Percentiles rank a stretch among this genome's conserved stretches.
Conservation (phyloP, 1,140 invertebrate genomes). For the Apolygus lucorum region DNA sequence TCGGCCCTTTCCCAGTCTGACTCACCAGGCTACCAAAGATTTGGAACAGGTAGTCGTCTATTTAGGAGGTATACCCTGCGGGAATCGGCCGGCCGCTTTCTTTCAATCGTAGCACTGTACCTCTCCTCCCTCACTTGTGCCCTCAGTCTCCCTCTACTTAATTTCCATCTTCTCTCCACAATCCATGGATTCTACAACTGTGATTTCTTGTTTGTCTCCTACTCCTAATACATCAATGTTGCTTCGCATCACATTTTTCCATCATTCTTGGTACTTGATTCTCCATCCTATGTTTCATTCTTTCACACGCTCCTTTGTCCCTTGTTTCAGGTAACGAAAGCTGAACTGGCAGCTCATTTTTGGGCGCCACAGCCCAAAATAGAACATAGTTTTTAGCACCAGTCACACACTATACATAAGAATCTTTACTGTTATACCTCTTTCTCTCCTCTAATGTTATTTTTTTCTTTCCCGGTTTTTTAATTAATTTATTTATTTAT, state of each 20-base stretch:
- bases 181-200: too few relatives aligned
- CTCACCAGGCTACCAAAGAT: too few relatives aligned
- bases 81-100: too few relatives aligned
- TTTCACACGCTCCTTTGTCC: background rate
- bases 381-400: conserved; percentile 11
- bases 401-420: conserved; percentile 18
- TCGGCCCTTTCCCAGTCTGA: too few relatives aligned
- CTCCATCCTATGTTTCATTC: background rate
- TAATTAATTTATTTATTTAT: conserved; percentile 4
- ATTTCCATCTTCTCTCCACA: too few relatives aligned
- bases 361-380: background rate
- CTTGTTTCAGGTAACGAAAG: conserved; percentile 24
- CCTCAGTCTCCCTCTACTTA: too few relatives aligned
- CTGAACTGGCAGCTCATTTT: conserved; percentile 8
- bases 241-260: background rate
- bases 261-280: background rate
- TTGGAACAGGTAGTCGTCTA: too few relatives aligned
- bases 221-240: background rate
- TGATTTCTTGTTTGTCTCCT: background rate
- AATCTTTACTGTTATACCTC: conserved; percentile 4
- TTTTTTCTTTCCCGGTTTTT: background rate
- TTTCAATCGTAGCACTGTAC: too few relatives aligned
- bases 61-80: too few relatives aligned
- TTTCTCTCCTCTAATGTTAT: background rate
- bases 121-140: too few relatives aligned